phyloP scores from a whole-genome alignment of 2,888 invertebrate genomes.

The Pollenia griseotomentosa region DNA sequence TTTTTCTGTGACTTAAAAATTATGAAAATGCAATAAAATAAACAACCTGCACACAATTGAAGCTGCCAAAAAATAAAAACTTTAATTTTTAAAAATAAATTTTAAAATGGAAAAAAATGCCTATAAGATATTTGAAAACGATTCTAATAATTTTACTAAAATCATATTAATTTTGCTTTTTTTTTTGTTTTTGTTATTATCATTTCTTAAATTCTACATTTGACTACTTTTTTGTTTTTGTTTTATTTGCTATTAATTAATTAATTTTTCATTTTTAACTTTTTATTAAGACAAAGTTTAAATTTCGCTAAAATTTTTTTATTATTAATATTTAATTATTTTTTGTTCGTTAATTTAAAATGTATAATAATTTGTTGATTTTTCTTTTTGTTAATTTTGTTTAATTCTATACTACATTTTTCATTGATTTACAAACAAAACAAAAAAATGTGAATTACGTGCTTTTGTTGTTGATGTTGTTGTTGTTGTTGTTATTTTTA shows the following conservation, averaged over 20 bases:
- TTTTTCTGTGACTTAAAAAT: neutral
- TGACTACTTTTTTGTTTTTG: conserved; percentile 52
- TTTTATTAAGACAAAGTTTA: conserved; percentile 48
- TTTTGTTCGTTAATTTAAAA: conserved; percentile 27
- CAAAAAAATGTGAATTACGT: conserved; percentile 6
- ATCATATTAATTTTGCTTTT: conserved; percentile 9
- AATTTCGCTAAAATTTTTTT: conserved; percentile 61
- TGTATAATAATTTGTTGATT: conserved; percentile 17
- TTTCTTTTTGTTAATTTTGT: conserved; percentile 5
- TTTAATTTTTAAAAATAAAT: neutral
- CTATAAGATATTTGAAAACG: conserved; percentile 9
- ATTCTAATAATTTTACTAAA: conserved; percentile 16
- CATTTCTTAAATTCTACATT: conserved; percentile 64
- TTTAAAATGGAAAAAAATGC: neutral
- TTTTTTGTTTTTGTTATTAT: neutral
- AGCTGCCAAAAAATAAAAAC: conserved; percentile 3
- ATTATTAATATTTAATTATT: conserved; percentile 35
- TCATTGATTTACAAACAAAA: conserved; percentile 38
- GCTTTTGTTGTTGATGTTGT: conserved; percentile 17
- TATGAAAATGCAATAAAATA: neutral
- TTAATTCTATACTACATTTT: conserved; percentile 38
- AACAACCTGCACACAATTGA: conserved; percentile 42
- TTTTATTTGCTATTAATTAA: conserved; percentile 50
- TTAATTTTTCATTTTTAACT: conserved; percentile 51
- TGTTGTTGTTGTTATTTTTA: neutral